Evolutionary conservation across 2,888 invertebrate genomes (phyloP).

Genomic region (Automeris io): DNA sequence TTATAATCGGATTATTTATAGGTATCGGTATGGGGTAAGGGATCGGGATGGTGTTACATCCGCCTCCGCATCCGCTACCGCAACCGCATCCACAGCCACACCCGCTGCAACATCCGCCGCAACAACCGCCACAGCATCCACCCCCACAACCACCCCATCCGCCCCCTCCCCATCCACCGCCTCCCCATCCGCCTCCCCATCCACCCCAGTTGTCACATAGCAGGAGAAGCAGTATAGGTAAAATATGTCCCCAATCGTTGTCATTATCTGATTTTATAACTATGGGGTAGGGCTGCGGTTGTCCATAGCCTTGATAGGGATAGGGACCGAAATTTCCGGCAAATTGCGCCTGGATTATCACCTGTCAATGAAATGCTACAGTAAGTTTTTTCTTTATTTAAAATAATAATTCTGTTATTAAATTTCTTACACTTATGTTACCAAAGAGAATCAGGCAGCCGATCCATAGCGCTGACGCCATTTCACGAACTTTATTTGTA

Average conservation of each 20-base stretch:
- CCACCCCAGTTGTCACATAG: conserved; percentile 27
- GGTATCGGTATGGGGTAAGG: conserved; percentile 10
- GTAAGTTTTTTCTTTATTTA: conserved; percentile 5
- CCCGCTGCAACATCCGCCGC: conserved; percentile 11
- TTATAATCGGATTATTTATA: conserved; percentile 7
- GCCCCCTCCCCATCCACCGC: conserved; percentile 7
- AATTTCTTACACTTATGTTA: conserved; percentile 35
- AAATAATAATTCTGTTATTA: conserved; percentile 1
- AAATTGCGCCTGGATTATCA: conserved; percentile 34
- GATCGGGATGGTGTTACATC: conserved; percentile 9
- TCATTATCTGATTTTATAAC: conserved; percentile 33
- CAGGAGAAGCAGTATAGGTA: conserved; percentile 41
- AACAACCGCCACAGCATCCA: conserved; percentile 10
- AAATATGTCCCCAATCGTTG: conserved; percentile 28
- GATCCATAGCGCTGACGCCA: conserved; percentile 39
- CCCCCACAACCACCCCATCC: conserved; percentile 12
- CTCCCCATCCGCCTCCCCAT: conserved; percentile 13
- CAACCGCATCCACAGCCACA: conserved; percentile 9
- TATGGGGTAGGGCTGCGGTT: conserved; percentile 32
- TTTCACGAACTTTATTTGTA: conserved; percentile 21
- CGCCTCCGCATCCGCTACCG: conserved; percentile 8
- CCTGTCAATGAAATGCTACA: conserved; percentile 22
- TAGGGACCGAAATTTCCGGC: conserved; percentile 19
- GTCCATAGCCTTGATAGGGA: conserved; percentile 23
- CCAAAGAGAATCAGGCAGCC: conserved; percentile 30